Conservation (phyloP, 92 coral and sea anemone species). For the Heteractis magnifica region DNA sequence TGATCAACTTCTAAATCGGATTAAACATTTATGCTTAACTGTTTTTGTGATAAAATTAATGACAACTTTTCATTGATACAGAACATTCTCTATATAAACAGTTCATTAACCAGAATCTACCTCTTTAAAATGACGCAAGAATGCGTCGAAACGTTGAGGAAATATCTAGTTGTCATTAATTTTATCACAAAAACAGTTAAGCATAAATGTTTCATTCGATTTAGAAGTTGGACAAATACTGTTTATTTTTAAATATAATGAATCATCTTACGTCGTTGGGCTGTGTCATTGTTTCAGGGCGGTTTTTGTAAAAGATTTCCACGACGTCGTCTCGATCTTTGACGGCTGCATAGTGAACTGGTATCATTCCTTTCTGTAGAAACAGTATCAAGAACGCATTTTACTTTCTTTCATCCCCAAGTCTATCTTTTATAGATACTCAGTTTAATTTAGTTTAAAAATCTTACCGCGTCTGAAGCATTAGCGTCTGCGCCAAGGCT, state of each 20-base stretch:
- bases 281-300: conserved; percentile 84
- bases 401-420: no score
- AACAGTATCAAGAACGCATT: no score
- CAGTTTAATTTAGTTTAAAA: not conserved
- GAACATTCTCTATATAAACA: no score
- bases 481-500: conserved; percentile 71
- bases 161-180: no score
- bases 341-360: conserved; percentile 93
- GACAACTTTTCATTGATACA: no score
- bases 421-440: not conserved
- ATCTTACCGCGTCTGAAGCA: conserved; percentile 70
- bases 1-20: no score
- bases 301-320: conserved; percentile 67
- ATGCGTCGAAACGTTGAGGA: no score
- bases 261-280: conserved; percentile 67
- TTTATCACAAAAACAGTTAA: no score
- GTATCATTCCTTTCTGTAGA: conserved; percentile 87
- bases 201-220: not conserved
- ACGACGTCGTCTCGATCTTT: conserved; percentile 77
- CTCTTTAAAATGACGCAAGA: no score
- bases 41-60: no score
- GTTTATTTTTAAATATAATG: not conserved
- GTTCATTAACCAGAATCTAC: no score
- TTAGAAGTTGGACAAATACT: not conserved
- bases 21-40: no score